Percentiles rank a stretch among this genome's conserved stretches.
Conservation (phyloP, 2,797 vertebrate species). For the Gymnothorax reevesii region DNA sequence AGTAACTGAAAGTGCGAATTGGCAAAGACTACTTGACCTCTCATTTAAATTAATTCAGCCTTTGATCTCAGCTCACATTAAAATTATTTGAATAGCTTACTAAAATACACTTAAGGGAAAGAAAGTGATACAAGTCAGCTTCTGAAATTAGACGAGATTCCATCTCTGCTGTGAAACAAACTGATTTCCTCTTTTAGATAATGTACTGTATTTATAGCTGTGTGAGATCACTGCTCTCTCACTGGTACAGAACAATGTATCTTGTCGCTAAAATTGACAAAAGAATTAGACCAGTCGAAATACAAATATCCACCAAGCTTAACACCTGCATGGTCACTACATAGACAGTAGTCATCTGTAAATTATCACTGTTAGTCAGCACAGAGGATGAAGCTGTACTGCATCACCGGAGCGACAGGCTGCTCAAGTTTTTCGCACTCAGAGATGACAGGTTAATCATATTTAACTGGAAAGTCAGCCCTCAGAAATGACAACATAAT, state of each 20-base stretch:
- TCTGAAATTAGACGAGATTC: not conserved
- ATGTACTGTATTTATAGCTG: slow-evolving; percentile 5
- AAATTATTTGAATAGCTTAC: not conserved
- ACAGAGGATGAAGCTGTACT: not conserved
- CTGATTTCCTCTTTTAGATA: not conserved
- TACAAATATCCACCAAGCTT: slow-evolving; percentile 13
- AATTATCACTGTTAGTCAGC: not conserved
- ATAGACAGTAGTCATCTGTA: not conserved
- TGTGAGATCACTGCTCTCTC: not conserved
- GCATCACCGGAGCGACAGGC: not conserved
- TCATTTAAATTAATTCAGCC: not conserved
- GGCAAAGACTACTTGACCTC: not conserved
- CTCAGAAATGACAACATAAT: not conserved
- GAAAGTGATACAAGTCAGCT: not conserved
- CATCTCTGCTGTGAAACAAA: not conserved
- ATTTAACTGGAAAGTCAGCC: not conserved
- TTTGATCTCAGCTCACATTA: not conserved
- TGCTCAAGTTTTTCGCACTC: too few species aligned
- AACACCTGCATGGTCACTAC: not conserved
- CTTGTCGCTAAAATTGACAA: slow-evolving; percentile 8
- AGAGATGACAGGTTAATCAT: not conserved
- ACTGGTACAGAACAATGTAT: not conserved
- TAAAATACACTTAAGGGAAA: not conserved
- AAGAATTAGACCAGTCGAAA: not conserved
- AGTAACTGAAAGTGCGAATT: not conserved